These are phyloP conservation scores for Schizopygopsis malacanthus DNA, from an alignment of 2,797 vertebrate species.

Conservation along the genomic window DNA sequence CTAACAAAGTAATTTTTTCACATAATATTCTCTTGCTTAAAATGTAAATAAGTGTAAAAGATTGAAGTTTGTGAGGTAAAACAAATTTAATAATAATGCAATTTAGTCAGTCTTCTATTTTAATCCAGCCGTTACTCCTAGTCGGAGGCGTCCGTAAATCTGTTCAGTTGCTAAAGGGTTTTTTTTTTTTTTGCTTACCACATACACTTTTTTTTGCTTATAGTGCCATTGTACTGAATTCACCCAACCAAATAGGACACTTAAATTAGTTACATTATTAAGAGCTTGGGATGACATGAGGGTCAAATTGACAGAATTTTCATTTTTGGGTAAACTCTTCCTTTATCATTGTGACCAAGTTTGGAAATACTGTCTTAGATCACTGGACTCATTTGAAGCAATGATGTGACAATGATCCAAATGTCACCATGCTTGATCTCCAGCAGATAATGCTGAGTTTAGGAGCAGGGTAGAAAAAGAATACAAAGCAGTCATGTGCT, in stretches of 20 bases:
- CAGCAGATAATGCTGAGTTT: constrained; percentile 12
- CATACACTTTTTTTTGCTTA: no score
- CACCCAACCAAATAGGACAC: not conserved
- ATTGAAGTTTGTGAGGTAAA: no score
- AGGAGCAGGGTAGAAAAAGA: not conserved
- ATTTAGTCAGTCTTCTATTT: no score
- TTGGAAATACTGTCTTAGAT: constrained; percentile 20
- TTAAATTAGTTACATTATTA: not conserved
- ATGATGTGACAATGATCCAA: not conserved
- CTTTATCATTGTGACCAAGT: not conserved
- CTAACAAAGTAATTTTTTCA: no score
- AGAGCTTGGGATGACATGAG: not conserved
- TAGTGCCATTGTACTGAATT: no score
- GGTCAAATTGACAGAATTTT: not conserved
- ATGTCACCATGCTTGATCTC: not conserved
- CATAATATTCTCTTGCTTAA: no score
- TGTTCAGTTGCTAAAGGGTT: no score
- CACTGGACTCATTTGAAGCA: not conserved
- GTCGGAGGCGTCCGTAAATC: no score
- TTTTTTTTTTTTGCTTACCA: no score
- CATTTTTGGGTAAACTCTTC: not conserved
- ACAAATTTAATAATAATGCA: no score
- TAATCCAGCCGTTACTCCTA: no score
- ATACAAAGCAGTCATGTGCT: not conserved
- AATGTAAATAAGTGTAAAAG: no score